Base-by-base conservation (phyloP, 2,113 vertebrate species). In the Atrichornis clamosus region DNA sequence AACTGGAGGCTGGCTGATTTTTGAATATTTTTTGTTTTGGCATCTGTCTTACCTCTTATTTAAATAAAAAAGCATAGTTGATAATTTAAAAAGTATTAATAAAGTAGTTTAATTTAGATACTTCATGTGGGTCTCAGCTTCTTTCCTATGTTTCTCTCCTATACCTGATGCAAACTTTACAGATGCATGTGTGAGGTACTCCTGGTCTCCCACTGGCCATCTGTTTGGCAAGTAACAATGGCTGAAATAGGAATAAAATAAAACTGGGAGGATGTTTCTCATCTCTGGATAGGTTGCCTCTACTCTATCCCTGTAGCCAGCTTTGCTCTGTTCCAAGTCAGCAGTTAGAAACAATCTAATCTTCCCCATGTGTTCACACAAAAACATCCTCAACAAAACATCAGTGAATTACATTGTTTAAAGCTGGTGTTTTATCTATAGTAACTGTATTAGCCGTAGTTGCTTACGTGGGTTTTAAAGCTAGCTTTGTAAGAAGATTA, bases 401-500 rank as follows among this genome's bases (percentile, higher is more conserved):
- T 69, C 72, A 46, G 0, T 78, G 63, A 95, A 27, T 84, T 52
- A 12, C 79, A 60, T 84, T 96, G 90, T 90, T 84, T 49, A 75
- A 77, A 95, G 95, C 87, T 94, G 85, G 26, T 72, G 7, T 90
- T 96, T 96, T 96, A 97, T 90, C 88, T 95, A 56, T 89, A 84
- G 93, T 87, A 90, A 77, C 82, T 94, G 84, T 27, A 81, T 94
- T 96, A 96, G 87, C 84, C 78, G 70, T 37, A 15, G 10, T 52
- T 95, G 95, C 94, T 95, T 93, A 96, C 64, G 83, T 94, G 90
- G 90, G 84, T 35, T 97, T 94, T 92, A 96, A 95, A 90, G 89
- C 88, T 93, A 84, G 92, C 86, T 96, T 89, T 89, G 76, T 87
- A 92, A 96, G 96, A 19, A 89, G 96, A 92, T 97, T 96, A 96